Evolutionary conservation across 2,113 vertebrate genomes (phyloP).

Genomic region (Gambusia holbrooki): DNA sequence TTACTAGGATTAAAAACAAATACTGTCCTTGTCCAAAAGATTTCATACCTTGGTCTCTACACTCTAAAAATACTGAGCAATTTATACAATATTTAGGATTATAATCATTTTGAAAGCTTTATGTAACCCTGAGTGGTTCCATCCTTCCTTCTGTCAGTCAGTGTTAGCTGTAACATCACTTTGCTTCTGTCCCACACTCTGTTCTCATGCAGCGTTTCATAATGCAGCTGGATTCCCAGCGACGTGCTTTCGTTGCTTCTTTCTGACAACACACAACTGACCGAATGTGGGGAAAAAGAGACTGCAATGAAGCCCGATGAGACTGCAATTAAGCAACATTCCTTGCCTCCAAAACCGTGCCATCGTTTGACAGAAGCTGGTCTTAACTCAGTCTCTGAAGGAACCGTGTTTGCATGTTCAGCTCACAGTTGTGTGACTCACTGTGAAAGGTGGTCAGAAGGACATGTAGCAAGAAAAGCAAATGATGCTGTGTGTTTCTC

Average conservation of each 20-base stretch:
- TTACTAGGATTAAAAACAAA: not conserved
- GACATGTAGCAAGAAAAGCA: not conserved
- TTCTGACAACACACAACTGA: not conserved
- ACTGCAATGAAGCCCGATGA: not conserved
- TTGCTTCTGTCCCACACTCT: not conserved
- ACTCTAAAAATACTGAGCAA: not conserved
- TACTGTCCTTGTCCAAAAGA: not conserved
- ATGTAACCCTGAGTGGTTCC: not conserved
- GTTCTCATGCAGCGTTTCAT: not conserved
- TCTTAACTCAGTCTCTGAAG: not conserved
- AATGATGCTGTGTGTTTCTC: not conserved
- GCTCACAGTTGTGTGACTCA: not conserved
- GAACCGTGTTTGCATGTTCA: not conserved
- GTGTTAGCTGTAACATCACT: not conserved
- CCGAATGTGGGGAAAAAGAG: not conserved
- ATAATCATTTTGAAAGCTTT: not conserved
- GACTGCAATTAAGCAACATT: not conserved
- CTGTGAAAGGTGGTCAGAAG: not conserved
- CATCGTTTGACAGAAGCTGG: not conserved
- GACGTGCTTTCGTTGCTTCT: not conserved
- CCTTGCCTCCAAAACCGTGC: not conserved
- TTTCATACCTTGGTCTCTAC: not conserved
- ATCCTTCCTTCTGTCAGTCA: not conserved
- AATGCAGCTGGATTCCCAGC: not conserved
- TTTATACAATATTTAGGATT: not conserved